Evolutionary conservation across 2,888 invertebrate species (phyloP).

Genomic region (Seira sanloemensis): DNA sequence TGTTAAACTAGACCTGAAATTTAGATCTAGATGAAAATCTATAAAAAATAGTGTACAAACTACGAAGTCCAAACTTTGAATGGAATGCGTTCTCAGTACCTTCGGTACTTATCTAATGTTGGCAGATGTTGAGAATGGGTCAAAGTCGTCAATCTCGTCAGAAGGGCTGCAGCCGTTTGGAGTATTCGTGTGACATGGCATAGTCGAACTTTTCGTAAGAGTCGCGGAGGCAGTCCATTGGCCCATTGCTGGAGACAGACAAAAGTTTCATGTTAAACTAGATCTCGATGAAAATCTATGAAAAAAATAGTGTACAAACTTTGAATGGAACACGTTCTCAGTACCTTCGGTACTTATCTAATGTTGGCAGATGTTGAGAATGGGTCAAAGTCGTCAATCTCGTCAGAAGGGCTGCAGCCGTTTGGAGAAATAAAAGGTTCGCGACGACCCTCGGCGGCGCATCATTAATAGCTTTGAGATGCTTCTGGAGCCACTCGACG

Average conservation of each 20-base stretch:
- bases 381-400: conserved; percentile 50
- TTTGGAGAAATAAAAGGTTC: conserved; percentile 51
- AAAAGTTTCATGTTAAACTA: too few species aligned
- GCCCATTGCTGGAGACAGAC: conserved; percentile 31
- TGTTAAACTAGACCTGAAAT: too few species aligned
- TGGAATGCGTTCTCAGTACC: too few species aligned
- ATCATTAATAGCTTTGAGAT: conserved; percentile 40
- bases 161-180: conserved; percentile 36
- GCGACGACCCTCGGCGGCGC: conserved; percentile 44
- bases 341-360: conserved; percentile 52
- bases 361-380: conserved; percentile 28
- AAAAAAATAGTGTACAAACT: too few species aligned
- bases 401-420: conserved; percentile 37
- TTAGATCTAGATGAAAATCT: too few species aligned
- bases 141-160: conserved; percentile 44
- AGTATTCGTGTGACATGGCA: conserved; percentile 46
- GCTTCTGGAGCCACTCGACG: conserved; percentile 35
- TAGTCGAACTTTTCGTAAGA: conserved; percentile 57
- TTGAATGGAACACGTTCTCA: too few species aligned
- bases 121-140: conserved; percentile 42
- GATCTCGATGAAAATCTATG: too few species aligned
- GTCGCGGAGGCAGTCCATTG: conserved; percentile 46
- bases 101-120: conserved; percentile 40
- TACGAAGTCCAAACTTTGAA: too few species aligned
- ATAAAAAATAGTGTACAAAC: too few species aligned